Evolutionary conservation across 2,797 vertebrate species (phyloP), one percentile per base, ranked within the genome.

Genomic region (Pantherophis alleghaniensis): DNA sequence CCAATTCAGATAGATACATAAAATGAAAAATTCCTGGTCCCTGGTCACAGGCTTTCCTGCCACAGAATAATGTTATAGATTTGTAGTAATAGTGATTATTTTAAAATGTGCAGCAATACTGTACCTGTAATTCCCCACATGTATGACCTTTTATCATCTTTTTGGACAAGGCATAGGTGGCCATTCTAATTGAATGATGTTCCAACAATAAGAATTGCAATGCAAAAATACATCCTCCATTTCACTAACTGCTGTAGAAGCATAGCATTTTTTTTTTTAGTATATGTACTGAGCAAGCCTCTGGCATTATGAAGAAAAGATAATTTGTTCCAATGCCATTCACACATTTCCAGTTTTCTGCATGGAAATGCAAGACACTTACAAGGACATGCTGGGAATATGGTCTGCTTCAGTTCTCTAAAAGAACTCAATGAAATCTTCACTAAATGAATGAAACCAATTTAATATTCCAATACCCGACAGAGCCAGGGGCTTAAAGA

Each of bases 381-480:
- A 53, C 6, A 91, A 91, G 14, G 95, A 93, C 60, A 69, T 18
- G 59, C 87, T 87, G 92, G 87, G 89, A 89, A 95, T 83, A 47
- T 2, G 11, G 12, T 12, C 47, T 1, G 0, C 53, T 57, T 24
- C 89, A 91, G n/a, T 55, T 96, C 66, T 47, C 13, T 47, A 59
- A 83, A 83, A 94, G n/a, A 89, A 1, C 42, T 79, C 91, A 90
- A 51, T 92, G 91, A 96, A 95, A 95, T 69, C 42, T 94, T 91
- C 86, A 92, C 20, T n/a, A 94, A 96, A 96, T 60, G 95, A 95
- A 96, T 91, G 10, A 96, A 92, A 10, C 7, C 91, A 92, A 89
- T 92, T 95, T 94, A 93, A 88, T 86, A 94, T 93, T 95, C 93
- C 94, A 94, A 83, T 91, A 95, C 92, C 63, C 93, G 83, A 93